Conservation (phyloP, 35 echinoderm and acorn worm genomes). For the Ophiothrix spiculata region DNA sequence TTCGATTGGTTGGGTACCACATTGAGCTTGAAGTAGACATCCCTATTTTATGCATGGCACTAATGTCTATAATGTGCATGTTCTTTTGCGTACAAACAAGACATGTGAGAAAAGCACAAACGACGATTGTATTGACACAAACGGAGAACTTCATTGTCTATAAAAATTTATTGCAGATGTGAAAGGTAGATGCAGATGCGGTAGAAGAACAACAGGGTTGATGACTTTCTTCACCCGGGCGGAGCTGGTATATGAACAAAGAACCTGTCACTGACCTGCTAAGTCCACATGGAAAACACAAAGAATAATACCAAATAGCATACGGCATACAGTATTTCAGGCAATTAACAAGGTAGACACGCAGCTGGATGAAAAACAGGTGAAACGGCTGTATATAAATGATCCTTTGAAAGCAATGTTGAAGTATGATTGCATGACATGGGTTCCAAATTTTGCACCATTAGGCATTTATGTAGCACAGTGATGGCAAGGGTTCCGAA, state of each 20-base stretch:
- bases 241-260: neutral
- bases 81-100: neutral
- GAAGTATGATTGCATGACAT: neutral
- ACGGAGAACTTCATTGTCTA: neutral
- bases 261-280: neutral
- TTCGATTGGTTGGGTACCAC: neutral
- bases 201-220: neutral
- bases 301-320: neutral
- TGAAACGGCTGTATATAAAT: neutral
- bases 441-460: neutral
- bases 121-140: neutral
- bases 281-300: neutral
- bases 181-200: neutral
- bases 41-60: neutral
- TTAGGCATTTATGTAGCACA: neutral
- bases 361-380: neutral
- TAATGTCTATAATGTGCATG: neutral
- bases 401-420: neutral
- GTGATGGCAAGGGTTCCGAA: neutral
- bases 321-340: neutral
- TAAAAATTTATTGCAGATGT: neutral
- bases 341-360: neutral
- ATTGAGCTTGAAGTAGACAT: neutral
- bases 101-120: neutral
- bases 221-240: neutral